These are phyloP conservation scores for Xenotilapia leptura DNA, from an alignment of 2,113 vertebrate species.

Conservation along the genomic window DNA sequence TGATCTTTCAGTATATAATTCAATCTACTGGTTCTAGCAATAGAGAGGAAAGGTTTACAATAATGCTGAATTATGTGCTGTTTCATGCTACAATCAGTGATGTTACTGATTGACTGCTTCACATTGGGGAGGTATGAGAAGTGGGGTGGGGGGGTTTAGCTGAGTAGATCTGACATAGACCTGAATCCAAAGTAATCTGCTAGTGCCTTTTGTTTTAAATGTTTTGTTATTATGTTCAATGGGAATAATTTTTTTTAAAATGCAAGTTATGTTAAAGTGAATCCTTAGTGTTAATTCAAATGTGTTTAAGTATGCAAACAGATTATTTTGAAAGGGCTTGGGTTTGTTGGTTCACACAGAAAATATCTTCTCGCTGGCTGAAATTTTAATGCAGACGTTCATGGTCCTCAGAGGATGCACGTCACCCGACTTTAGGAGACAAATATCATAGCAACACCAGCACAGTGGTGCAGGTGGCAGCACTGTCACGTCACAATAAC, in stretches of 20 bases:
- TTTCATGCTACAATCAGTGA: not conserved
- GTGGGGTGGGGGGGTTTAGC: not conserved
- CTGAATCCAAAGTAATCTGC: not conserved
- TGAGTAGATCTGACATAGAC: not conserved
- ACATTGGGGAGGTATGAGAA: not conserved
- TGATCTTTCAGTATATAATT: not conserved
- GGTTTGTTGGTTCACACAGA: not conserved
- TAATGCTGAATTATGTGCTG: not conserved
- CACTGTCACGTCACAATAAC: not conserved
- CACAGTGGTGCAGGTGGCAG: not conserved
- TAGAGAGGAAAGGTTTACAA: not conserved
- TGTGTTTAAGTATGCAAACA: not conserved
- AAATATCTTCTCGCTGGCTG: not conserved
- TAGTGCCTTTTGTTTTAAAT: not conserved
- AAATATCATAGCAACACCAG: not conserved
- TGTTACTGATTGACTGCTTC: not conserved
- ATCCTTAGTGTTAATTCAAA: not conserved
- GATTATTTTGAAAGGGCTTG: not conserved
- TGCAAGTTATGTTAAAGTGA: not conserved
- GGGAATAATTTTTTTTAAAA: fast-evolving
- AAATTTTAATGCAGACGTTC: not conserved
- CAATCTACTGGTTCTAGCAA: not conserved
- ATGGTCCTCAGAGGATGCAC: not conserved
- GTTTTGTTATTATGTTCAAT: not conserved
- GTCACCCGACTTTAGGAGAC: not conserved